Evolutionary conservation across 2,113 vertebrate species (phyloP), one percentile per base, ranked within the genome.

Genomic region (Excalfactoria chinensis): DNA sequence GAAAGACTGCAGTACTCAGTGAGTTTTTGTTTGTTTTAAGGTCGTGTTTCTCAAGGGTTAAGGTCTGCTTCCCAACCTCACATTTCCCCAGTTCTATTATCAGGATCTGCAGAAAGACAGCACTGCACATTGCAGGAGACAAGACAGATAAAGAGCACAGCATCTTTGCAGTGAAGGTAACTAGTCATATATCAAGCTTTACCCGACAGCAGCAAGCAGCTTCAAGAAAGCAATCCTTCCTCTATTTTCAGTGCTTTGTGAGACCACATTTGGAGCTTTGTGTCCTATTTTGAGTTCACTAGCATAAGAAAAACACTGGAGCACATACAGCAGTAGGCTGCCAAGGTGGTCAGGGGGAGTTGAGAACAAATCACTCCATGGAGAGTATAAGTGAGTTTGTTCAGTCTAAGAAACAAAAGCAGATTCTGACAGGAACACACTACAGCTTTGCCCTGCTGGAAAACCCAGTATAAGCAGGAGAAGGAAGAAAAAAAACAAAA

Each of bases 111-210:
- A 44, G 63, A 48, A 71, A 48, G 3, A 16, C 4, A 28, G 32
- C 7, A 43, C 20, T 32, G 32, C 8, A 6, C 13, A 7, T 3
- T 1, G 11, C 4, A 48, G 15, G 15, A 28, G 48, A 87, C 2
- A 1, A 26, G 10, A 30, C 64, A 34, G 23, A 25, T 26, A 21
- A 37, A 19, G 18, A 73, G 11, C 30, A 56, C 30, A 32, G 30
- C 28, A 25, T 32, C 14, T 9, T 16, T 64, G 18, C 11, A 19
- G 16, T 15, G 18, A 53, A 1, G 5, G 21, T 1, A 1, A 34
- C n/a, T 26, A 71, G 41, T 4, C 30, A n/a, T 11, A 12, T 17
- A 22, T 5, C 26, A 60, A 35, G 23, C 5, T 74, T 13, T 13
- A 12, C 20, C 7, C 60, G 8, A 56, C 12, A 86, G n/a, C 13